Percentiles rank a stretch among this genome's conserved stretches.
Conservation (phyloP, 2,888 invertebrate species). For the Meghimatium bilineatum region DNA sequence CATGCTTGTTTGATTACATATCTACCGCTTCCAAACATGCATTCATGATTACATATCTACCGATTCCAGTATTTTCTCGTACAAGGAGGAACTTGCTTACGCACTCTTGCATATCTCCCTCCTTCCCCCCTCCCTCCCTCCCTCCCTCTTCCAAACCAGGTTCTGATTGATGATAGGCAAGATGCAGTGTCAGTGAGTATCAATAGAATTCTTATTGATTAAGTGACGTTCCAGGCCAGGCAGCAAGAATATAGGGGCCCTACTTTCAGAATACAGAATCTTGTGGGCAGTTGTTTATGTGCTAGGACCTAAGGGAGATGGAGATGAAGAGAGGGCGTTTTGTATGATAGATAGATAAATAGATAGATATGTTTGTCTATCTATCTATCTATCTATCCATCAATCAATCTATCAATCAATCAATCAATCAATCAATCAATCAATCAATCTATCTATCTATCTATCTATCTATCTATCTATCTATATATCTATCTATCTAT, state of each 20-base stretch:
- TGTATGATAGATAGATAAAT: too few relatives aligned
- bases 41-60: background rate
- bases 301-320: background rate
- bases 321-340: too few relatives aligned
- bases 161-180: slow-evolving; percentile 11
- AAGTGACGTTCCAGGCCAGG: background rate
- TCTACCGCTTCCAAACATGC: too few relatives aligned
- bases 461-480: too few relatives aligned
- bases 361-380: too few relatives aligned
- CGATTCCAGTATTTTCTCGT: background rate
- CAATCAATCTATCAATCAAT: too few relatives aligned
- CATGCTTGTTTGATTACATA: too few relatives aligned
- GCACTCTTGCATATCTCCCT: background rate
- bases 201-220: slow-evolving; percentile 33
- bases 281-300: background rate
- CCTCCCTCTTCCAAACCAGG: background rate
- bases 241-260: background rate
- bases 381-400: too few relatives aligned
- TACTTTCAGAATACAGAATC: background rate
- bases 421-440: too few relatives aligned
- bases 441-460: too few relatives aligned
- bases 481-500: too few relatives aligned
- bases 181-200: slow-evolving; percentile 20
- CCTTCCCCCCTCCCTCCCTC: too few relatives aligned
- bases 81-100: background rate